Evolutionary conservation across 2,888 invertebrate species (phyloP), one percentile per base, ranked within the genome.

Genomic region (Hartigia nigra): DNA sequence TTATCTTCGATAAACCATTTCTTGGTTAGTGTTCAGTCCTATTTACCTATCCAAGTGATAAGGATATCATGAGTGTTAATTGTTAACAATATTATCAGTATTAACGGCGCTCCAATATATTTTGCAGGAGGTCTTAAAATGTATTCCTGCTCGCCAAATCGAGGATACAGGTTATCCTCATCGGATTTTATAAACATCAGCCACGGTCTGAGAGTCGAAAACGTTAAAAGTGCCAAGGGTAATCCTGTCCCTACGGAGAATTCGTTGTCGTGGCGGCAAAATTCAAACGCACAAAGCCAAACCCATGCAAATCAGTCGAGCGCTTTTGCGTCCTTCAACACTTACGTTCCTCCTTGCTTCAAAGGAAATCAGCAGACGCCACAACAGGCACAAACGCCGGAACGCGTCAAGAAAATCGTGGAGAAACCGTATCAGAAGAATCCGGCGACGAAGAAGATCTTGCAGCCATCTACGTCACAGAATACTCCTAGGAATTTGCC

Each of bases 1-100:
- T 98, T 34, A 91, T 98, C 79, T 98, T 98, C 88, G 98, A 98
- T 87, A 92, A 94, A 81, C 91, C 94, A 35, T 96, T 98, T 90
- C 91, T 94, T 74, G 90, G 88, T 78, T 81, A 55, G 82, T 81
- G 11, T 55, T 83, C 72, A 75, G 12, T 75, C 39, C 39, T 55
- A 55, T 23, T 55, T 23, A 9, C 2, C 9, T 55, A 23, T 55
- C 14, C 5, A 9, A 9, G 5, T 23, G 23, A 23, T 55, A 23
- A 55, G 39, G 23, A 55, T 55, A 55, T 55, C 9, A 35, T 9
- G 35, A 35, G 1, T 35, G 4, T 35, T 35, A 35, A 35, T 35
- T 35, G 34, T 35, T 35, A 35, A 35, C 9, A 35, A 35, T 35
- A 35, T 55, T 55, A 55, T 55, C 23, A 2, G 14, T 55, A 55